Base-by-base conservation (phyloP, 2,797 vertebrate species). In the Hoplostethus mediterraneus region DNA sequence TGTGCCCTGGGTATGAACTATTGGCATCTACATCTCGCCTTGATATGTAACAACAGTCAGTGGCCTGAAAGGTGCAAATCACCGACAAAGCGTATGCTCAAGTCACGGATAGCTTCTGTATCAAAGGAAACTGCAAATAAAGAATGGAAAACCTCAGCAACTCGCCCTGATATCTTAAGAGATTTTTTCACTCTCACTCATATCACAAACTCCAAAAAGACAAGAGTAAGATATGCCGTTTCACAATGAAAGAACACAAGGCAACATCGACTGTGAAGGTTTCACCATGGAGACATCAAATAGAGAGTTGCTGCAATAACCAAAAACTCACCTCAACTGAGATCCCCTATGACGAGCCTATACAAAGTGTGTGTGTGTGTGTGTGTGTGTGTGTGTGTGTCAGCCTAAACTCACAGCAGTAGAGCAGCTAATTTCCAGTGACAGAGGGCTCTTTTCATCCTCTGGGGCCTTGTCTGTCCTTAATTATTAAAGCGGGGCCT, bases 401-500 rank as follows among this genome's bases (percentile, higher is more conserved):
- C 83, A 80, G 84, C 51, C 86, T 89, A 87, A 93, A 93, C 91
- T 85, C 90, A 86, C 71, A 91, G 83, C 84, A 83, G n/a, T 59
- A 82, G 48, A 92, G 87, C 92, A 94, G 77, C 87, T 96, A 91
- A 97, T 96, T 94, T 95, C 87, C 90, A 94, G 79, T 90, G 95
- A 96, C 95, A 97, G 93, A 87, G 86, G 89, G 70, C 56, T 71
- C 88, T 95, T 97, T 96, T 96, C 93, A 97, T 96, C 94, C 93
- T 92, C 77, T 77, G 77, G 70, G 81, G 92, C 89, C 90, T 91
- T 86, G 88, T 90, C 92, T 92, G 93, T 93, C 92, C 94, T 96
- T 96, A 96, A 96, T 96, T 96, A 96, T 96, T 96, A 95, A 95
- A 95, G 91, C 94, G 89, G 89, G 92, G 92, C 91, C 91, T 87